Conservation (phyloP, 2,797 vertebrate genomes). For the Erpetoichthys calabaricus region DNA sequence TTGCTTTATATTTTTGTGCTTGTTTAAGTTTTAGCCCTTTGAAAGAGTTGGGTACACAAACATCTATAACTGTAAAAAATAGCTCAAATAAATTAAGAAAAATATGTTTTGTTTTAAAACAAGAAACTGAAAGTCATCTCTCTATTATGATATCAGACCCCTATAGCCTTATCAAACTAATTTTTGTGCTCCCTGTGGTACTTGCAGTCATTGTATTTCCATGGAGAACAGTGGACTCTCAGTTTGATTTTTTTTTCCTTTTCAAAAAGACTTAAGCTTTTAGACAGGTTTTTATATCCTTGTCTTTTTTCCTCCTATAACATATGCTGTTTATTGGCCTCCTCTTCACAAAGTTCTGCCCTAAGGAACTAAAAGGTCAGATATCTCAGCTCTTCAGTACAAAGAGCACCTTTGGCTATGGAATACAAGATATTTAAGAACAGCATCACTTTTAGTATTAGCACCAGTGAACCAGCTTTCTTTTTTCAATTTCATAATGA, state of each 20-base stretch:
- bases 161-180: too few species aligned
- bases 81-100: too few species aligned
- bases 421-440: constrained; percentile 38
- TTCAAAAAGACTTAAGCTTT: constrained; percentile 12
- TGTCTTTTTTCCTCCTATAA: constrained; percentile 33
- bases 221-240: constrained; percentile 12
- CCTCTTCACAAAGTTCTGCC: constrained; percentile 36
- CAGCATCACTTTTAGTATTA: constrained; percentile 44
- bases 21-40: too few species aligned
- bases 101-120: too few species aligned
- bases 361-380: constrained; percentile 48
- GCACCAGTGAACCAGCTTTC: constrained; percentile 40
- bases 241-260: constrained; percentile 26
- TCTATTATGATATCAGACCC: too few species aligned
- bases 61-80: too few species aligned
- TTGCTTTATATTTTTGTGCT: too few species aligned
- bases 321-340: constrained; percentile 55
- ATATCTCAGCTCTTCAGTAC: constrained; percentile 24
- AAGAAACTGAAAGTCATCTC: too few species aligned
- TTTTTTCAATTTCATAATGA: constrained; percentile 21
- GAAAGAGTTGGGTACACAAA: too few species aligned
- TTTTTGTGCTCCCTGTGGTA: too few species aligned
- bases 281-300: constrained; percentile 44
- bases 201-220: too few species aligned
- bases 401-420: constrained; percentile 27